Evolutionary conservation across 2,888 invertebrate species (phyloP).

Genomic region (Ochropleura leucogaster): DNA sequence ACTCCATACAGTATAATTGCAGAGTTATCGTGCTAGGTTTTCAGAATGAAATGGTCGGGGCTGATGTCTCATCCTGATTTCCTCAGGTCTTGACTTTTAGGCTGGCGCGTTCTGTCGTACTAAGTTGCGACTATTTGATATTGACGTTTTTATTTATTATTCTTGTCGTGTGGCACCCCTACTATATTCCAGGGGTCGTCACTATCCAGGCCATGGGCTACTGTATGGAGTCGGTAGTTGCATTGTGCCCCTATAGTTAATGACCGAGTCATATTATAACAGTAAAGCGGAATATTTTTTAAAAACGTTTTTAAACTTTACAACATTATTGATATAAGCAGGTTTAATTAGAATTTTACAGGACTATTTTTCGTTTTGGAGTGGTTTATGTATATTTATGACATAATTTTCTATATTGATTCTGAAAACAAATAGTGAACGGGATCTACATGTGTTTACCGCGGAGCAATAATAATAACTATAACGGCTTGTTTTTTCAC

Average conservation of each 20-base stretch:
- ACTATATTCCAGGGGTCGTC: slow-evolving; percentile 23
- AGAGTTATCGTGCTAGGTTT: slow-evolving; percentile 28
- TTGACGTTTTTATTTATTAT: slow-evolving; percentile 36
- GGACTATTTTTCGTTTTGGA: slow-evolving; percentile 85
- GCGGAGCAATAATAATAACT: slow-evolving; percentile 67
- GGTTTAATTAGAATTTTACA: slow-evolving; percentile 87
- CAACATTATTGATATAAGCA: slow-evolving; percentile 83
- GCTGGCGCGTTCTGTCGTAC: slow-evolving; percentile 42
- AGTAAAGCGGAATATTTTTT: slow-evolving; percentile 89
- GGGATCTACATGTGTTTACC: slow-evolving; percentile 68
- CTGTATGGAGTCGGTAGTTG: slow-evolving; percentile 55
- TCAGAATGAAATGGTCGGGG: slow-evolving; percentile 29
- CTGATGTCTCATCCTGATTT: slow-evolving; percentile 21
- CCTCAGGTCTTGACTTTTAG: slow-evolving; percentile 63
- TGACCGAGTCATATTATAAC: slow-evolving; percentile 83
- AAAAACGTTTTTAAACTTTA: slow-evolving; percentile 88
- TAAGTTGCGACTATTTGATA: slow-evolving; percentile 50
- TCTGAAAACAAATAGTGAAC: slow-evolving; percentile 69
- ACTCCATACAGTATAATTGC: slow-evolving; percentile 50
- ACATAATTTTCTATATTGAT: slow-evolving; percentile 86
- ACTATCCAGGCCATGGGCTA: slow-evolving; percentile 12
- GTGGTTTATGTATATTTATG: slow-evolving; percentile 84
- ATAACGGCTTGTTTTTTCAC: slow-evolving; percentile 45
- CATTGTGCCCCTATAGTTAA: slow-evolving; percentile 69
- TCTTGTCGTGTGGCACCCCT: slow-evolving; percentile 25